Evolutionary conservation across 1,140 invertebrate genomes (phyloP), one percentile per base, ranked within the genome.

Genomic region (Megalonaias nervosa): DNA sequence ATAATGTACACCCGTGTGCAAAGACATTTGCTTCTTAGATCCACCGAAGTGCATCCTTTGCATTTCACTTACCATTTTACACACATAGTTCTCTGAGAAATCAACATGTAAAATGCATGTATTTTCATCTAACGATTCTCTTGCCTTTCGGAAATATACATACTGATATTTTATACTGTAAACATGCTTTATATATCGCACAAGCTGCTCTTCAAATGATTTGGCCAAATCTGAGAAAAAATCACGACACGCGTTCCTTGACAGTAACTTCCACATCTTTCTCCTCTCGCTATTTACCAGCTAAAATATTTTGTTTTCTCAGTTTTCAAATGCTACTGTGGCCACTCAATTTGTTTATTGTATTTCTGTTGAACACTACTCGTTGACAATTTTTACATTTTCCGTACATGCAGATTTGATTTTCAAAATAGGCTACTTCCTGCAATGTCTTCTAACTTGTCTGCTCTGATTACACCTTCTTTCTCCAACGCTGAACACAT

Each of bases 21-120:
- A 64, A 19, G 77, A 71, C 3, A 71, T 59, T 62, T 80, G 77
- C n/a, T 73, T 74, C 59, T 80, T 75, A 17, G 77, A 80, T 16
- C 69, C 80, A 57, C 81, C 77, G 58, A 82, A 84, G 61, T 84
- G 81, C 78, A 81, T 79, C 38, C 70, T 59, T 67, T 84, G 77
- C 1, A 80, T 62, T 75, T 82, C 75, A 16, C 38, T 23, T 12
- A 2, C 19, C 12, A 77, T 12, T 68, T 79, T 77, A 31, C 67
- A 70, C 14, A 59, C 60, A 65, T 81, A 80, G 75, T 84, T 84
- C 73, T 84, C 81, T 17, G 72, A 70, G 55, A 79, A 81, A 48
- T 83, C 76, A 48, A 81, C 70, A 55, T 81, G 79, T 9, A 83
- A n/a, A 6, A 81, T 38, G 61, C 78, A 77, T 74, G 77, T 79